Evolutionary conservation across 2,888 invertebrate species (phyloP), one percentile per base, ranked within the genome.

Genomic region (Drosophila borborema): DNA sequence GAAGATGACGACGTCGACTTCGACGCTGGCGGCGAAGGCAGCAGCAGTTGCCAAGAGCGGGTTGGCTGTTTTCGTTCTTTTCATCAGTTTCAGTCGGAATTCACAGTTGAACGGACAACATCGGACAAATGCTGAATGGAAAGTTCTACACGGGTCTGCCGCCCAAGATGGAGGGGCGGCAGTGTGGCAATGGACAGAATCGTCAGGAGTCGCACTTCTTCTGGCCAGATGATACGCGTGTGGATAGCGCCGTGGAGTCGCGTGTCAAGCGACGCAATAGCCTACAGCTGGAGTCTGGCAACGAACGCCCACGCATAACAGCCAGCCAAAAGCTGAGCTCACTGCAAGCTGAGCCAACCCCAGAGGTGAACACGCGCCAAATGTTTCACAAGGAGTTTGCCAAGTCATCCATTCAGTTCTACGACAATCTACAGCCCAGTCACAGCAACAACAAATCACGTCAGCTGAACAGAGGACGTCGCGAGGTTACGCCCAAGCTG

Each of bases 121-220:
- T 48, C 74, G 38, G 67, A 43, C 54, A 43, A 72, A 93, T 93
- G 93, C 72, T 92, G 62, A 93, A 93, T 67, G 93, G 93, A 66
- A 93, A 93, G 81, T 93, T 93, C 80, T 93, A 90, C 60, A 90
- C 92, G 56, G 93, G 93, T 7, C 82, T 93, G 70, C 91, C 93
- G 63, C 92, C 92, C 54, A 90, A 90, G 51, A 93, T 93, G 93
- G 91, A 92, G 70, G 91, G 92, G 8, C 89, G 92, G 1, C 81
- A 69, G 41, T 65, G 67, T 5, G 80, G 74, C 23, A 78, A 64
- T 2, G 90, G 84, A 1, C 86, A 71, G 3, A 90, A 93, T 82
- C 93, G 93, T 3, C 91, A 91, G 66, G 90, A 92, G 70, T 92
- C 93, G 23, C 91, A 93, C 49, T 91, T 93, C 65, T 93, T 92